Conservation (phyloP, 2,113 vertebrate genomes). For the Montifringilla adamsi region DNA sequence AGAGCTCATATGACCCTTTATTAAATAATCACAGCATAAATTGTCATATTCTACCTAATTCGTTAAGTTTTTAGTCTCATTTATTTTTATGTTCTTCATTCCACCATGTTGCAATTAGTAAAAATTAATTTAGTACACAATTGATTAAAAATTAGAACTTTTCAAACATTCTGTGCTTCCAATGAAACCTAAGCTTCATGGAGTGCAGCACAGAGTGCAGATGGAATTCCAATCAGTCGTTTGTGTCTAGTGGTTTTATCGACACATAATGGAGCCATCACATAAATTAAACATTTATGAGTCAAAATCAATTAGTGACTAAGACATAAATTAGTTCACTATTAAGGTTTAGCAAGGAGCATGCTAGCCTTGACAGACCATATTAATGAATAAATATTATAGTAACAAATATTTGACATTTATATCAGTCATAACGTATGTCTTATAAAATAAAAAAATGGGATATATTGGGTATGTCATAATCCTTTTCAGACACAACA, state of each 20-base stretch:
- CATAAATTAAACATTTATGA: background rate
- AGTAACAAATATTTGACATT: background rate
- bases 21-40: background rate
- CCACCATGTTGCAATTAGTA: background rate
- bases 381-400: background rate
- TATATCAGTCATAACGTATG: background rate
- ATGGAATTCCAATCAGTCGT: background rate
- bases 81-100: background rate
- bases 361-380: background rate
- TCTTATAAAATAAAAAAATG: background rate
- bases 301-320: background rate
- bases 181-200: background rate
- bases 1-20: background rate
- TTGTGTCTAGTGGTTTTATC: background rate
- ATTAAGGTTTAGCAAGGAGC: background rate
- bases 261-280: background rate
- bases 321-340: background rate
- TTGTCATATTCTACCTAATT: background rate
- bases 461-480: background rate
- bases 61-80: background rate
- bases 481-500: background rate
- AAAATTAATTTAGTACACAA: background rate
- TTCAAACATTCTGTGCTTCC: background rate
- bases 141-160: background rate
- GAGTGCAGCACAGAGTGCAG: background rate